Evolutionary conservation across 1,140 invertebrate genomes (phyloP).

Genomic region (Dermatophagoides farinae): DNA sequence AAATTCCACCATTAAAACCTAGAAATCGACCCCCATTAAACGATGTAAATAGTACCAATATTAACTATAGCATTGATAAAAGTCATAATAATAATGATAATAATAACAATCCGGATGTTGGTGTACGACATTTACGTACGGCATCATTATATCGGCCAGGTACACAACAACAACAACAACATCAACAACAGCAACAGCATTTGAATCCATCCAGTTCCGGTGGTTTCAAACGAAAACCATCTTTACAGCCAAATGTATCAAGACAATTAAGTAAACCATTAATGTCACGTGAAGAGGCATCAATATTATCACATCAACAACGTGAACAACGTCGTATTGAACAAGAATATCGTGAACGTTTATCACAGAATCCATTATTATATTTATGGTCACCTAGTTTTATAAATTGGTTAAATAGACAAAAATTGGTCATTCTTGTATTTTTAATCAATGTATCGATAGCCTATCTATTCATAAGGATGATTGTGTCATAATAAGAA

Average conservation of each 20-base stretch:
- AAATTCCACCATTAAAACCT: not conserved
- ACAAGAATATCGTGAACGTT: slow-evolving; percentile 71
- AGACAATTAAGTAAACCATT: slow-evolving; percentile 33
- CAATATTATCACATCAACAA: slow-evolving; percentile 67
- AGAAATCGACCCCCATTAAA: slow-evolving; percentile 30
- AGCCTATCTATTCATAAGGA: slow-evolving; percentile 19
- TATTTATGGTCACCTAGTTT: slow-evolving; percentile 36
- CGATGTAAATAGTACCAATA: slow-evolving; percentile 28
- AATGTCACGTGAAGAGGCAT: slow-evolving; percentile 85
- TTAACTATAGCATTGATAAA: not conserved
- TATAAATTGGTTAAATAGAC: slow-evolving; percentile 18
- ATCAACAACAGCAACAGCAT: not conserved
- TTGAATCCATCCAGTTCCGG: not conserved
- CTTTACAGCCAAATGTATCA: slow-evolving; percentile 72
- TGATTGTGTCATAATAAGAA: not conserved
- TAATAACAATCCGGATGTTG: not conserved
- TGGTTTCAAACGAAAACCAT: slow-evolving; percentile 47
- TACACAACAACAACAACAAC: not conserved
- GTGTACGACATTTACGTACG: slow-evolving; percentile 50
- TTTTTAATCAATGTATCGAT: slow-evolving; percentile 19
- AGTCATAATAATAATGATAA: not conserved
- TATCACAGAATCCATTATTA: slow-evolving; percentile 74
- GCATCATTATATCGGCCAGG: slow-evolving; percentile 39
- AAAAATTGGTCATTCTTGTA: slow-evolving; percentile 19
- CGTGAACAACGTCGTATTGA: slow-evolving; percentile 77